These are phyloP conservation scores for Anhinga anhinga DNA, from an alignment of 2,113 vertebrate genomes.

Conservation along the genomic window DNA sequence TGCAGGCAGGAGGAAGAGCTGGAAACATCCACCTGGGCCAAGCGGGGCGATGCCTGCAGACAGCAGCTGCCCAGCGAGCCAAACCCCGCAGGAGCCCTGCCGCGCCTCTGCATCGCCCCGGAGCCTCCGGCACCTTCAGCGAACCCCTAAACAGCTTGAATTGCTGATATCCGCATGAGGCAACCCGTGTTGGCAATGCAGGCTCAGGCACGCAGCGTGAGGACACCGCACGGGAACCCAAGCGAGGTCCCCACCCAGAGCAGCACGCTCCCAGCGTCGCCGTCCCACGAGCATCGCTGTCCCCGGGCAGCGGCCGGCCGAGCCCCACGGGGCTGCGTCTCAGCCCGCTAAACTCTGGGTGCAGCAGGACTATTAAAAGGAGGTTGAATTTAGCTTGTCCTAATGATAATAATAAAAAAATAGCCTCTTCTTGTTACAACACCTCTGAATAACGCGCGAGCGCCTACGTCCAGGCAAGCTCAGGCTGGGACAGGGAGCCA, in stretches of 20 bases:
- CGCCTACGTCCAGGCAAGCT: fast-evolving
- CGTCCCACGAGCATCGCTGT: fast-evolving
- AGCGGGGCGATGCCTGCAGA: fast-evolving
- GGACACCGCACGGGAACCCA: not conserved
- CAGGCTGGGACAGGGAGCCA: not conserved
- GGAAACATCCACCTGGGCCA: not conserved
- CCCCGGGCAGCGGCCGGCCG: fast-evolving
- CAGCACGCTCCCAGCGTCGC: not conserved
- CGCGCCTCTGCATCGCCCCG: not conserved
- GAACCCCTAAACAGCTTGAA: fast-evolving
- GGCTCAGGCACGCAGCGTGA: not conserved
- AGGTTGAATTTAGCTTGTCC: not conserved
- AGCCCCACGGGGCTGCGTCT: fast-evolving
- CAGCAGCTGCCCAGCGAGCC: not conserved
- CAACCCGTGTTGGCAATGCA: not conserved
- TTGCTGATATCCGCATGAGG: not conserved
- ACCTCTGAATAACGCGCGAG: fast-evolving
- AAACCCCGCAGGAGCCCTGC: not conserved
- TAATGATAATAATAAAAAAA: not conserved
- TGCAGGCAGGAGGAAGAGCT: not conserved
- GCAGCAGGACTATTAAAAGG: not conserved
- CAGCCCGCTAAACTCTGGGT: not conserved
- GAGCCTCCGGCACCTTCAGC: not conserved
- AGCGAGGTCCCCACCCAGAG: fast-evolving
- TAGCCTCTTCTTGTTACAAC: not conserved